A percentile compares a stretch with the other conserved stretches of the same genome.
Evolutionary conservation across 2,113 vertebrate genomes (phyloP).

Genomic region (Ameiurus melas): DNA sequence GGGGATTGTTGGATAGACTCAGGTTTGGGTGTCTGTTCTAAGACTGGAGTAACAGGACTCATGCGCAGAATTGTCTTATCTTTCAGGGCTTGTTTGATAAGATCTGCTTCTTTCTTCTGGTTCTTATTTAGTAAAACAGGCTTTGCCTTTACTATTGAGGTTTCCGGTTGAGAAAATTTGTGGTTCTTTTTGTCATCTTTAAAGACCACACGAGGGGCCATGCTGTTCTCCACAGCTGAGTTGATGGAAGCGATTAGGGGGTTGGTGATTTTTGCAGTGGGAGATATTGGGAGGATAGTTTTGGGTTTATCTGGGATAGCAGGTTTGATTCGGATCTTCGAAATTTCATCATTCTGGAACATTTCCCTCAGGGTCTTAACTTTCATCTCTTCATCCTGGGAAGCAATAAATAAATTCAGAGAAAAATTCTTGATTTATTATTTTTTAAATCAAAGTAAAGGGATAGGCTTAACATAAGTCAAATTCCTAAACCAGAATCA

Average conservation of each 20-base stretch:
- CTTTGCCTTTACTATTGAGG: slow-evolving; percentile 51
- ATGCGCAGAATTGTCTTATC: slow-evolving; percentile 49
- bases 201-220: slow-evolving; percentile 69
- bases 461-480: background rate
- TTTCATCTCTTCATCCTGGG: slow-evolving; percentile 62
- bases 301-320: slow-evolving; percentile 67
- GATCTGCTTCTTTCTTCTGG: slow-evolving; percentile 58
- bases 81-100: slow-evolving; percentile 50
- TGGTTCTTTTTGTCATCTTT: slow-evolving; percentile 64
- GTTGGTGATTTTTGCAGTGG: slow-evolving; percentile 58
- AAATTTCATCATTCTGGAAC: slow-evolving; percentile 64
- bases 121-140: slow-evolving; percentile 33
- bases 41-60: slow-evolving; percentile 13
- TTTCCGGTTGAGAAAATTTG: slow-evolving; percentile 10
- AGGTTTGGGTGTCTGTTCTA: slow-evolving; percentile 42
- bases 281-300: slow-evolving; percentile 48
- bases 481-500: background rate
- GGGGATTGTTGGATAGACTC: slow-evolving; percentile 33
- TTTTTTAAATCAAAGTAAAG: background rate
- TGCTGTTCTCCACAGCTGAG: slow-evolving; percentile 47
- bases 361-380: slow-evolving; percentile 67
- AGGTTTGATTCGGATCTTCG: slow-evolving; percentile 64
- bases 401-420: slow-evolving; percentile 15
- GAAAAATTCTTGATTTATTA: background rate
- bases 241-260: slow-evolving; percentile 64